Evolutionary conservation across 2,797 vertebrate species (phyloP).

Genomic region (Chaenodraco wilsoni): DNA sequence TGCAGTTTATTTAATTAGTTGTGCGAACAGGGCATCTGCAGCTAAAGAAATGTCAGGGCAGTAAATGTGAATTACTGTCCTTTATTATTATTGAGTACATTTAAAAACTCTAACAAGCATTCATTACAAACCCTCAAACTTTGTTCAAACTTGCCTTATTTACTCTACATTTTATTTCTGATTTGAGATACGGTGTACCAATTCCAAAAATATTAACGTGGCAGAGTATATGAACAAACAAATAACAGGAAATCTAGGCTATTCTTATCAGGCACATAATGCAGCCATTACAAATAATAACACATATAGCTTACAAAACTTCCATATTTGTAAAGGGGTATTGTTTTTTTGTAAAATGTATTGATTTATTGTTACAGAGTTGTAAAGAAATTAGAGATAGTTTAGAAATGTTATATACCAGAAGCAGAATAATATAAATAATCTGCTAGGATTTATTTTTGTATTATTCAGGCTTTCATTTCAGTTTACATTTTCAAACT

Average conservation of each 20-base stretch:
- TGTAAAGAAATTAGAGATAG: not conserved
- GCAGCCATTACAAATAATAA: not conserved
- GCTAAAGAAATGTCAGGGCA: slow-evolving; percentile 18
- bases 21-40: slow-evolving; percentile 61
- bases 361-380: not conserved
- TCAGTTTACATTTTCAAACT: not conserved
- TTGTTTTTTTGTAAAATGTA: not conserved
- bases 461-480: not conserved
- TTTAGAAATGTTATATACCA: not conserved
- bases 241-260: not conserved
- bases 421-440: not conserved
- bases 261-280: not conserved
- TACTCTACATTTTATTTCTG: not conserved
- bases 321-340: not conserved
- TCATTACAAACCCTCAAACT: not conserved
- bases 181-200: not conserved
- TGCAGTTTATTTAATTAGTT: slow-evolving; percentile 29
- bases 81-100: not conserved
- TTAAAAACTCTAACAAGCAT: slow-evolving; percentile 13
- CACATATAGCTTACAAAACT: not conserved
- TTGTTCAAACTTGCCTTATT: not conserved
- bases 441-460: not conserved
- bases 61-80: not conserved
- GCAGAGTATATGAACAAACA: not conserved
- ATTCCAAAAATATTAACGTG: not conserved